Percentiles rank a stretch among this genome's conserved stretches.
Evolutionary conservation across 2,888 invertebrate genomes (phyloP).

Genomic region (Drosophila dives): DNA sequence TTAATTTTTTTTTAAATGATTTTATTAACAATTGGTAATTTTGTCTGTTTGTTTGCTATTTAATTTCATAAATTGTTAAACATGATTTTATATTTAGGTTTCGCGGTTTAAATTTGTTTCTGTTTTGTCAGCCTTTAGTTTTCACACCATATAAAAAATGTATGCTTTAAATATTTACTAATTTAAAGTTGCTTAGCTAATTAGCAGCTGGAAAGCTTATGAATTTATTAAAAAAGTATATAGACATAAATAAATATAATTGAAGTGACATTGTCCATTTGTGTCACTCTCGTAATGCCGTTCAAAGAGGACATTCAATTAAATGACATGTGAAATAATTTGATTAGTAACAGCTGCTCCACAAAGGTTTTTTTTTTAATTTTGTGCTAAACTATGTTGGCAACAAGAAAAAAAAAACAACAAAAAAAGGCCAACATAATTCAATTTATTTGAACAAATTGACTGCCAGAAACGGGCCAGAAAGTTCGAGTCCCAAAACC

Average conservation of each 20-base stretch:
- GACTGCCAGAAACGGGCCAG: conserved; percentile 56
- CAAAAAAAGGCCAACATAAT: conserved; percentile 56
- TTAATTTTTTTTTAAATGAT: neutral
- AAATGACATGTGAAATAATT: conserved; percentile 49
- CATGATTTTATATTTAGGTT: conserved; percentile 23
- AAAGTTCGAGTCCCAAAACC: conserved; percentile 48
- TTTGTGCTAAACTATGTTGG: conserved; percentile 41
- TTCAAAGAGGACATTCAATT: conserved; percentile 41
- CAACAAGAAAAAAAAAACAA: conserved; percentile 16
- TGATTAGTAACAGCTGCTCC: conserved; percentile 44
- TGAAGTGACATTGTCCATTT: conserved; percentile 8
- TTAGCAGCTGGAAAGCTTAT: conserved; percentile 6
- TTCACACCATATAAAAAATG: conserved; percentile 5
- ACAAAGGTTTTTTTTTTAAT: conserved; percentile 28
- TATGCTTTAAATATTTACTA: neutral
- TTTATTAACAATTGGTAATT: conserved; percentile 5
- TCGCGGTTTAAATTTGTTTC: conserved; percentile 3
- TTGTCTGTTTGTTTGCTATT: neutral
- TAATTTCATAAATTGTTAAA: conserved; percentile 31
- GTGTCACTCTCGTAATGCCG: conserved; percentile 11
- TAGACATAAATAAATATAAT: neutral
- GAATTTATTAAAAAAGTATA: neutral
- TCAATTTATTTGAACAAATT: conserved; percentile 77
- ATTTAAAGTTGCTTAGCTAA: conserved; percentile 11
- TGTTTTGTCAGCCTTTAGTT: neutral